phyloP scores from a whole-genome alignment of 2,888 invertebrate species.

The Drosophila suboccidentalis region DNA sequence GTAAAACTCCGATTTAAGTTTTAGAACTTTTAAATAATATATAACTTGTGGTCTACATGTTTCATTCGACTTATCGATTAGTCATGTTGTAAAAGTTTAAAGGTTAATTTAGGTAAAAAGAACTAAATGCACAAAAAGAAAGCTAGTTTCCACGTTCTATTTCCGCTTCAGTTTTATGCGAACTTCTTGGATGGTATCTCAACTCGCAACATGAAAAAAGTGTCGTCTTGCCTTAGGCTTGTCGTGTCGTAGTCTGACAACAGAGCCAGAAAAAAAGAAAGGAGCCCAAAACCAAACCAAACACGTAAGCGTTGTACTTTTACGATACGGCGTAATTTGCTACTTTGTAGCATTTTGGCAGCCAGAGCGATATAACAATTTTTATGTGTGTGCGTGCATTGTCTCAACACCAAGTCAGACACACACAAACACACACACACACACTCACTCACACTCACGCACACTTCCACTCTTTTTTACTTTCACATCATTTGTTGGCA shows the following conservation, averaged over 20 bases:
- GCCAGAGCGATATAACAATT: constrained; percentile 38
- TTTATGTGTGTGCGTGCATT: constrained; percentile 67
- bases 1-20: no score
- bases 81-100: no score
- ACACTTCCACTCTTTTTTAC: constrained; percentile 21
- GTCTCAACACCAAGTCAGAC: constrained; percentile 26
- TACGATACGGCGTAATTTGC: constrained; percentile 68
- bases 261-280: neutral
- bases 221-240: constrained; percentile 4
- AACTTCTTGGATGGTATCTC: constrained; percentile 21
- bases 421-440: neutral
- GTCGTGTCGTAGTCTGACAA: neutral
- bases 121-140: no score
- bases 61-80: no score
- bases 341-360: constrained; percentile 69
- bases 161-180: constrained; percentile 2
- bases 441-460: constrained; percentile 10
- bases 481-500: constrained; percentile 74
- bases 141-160: neutral
- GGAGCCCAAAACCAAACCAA: constrained; percentile 29
- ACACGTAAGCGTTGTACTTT: constrained; percentile 63
- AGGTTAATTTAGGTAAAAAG: no score
- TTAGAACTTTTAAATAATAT: no score
- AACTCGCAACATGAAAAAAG: constrained; percentile 9
- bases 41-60: no score